A percentile compares a stretch with the other conserved stretches of the same genome.
Conservation (phyloP, 2,113 vertebrate genomes). For the Pholis gunnellus region DNA sequence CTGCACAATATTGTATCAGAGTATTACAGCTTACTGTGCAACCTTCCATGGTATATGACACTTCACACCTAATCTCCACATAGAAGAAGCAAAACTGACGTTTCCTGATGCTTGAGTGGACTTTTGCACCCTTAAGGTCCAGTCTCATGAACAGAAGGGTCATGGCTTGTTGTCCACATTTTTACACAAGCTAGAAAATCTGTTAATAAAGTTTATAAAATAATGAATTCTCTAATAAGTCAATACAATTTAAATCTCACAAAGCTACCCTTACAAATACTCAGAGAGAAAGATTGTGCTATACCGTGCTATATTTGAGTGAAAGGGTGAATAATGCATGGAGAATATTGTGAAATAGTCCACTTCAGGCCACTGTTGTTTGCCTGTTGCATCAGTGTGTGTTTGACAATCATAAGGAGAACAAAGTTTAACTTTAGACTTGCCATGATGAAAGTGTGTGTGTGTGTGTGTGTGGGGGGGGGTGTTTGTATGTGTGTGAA, state of each 20-base stretch:
- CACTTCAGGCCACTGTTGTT: slow-evolving; percentile 49
- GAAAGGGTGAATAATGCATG: neutral
- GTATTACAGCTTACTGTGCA: neutral
- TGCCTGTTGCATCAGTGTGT: slow-evolving; percentile 73
- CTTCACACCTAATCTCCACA: neutral
- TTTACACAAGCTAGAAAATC: neutral
- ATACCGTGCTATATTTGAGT: neutral
- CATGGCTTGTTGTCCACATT: neutral
- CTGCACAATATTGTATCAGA: neutral
- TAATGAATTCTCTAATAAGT: neutral
- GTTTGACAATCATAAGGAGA: slow-evolving; percentile 63
- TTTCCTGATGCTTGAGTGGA: neutral
- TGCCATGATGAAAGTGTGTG: slow-evolving; percentile 1
- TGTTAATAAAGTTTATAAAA: neutral
- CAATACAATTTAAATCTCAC: neutral
- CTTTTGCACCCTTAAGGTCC: slow-evolving; percentile 1
- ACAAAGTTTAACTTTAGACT: slow-evolving; percentile 70
- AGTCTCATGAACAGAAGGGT: neutral
- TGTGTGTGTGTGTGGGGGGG: neutral
- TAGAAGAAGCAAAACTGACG: no score
- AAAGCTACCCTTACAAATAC: neutral
- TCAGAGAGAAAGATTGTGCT: neutral
- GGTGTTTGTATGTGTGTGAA: neutral
- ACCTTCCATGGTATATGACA: no score
- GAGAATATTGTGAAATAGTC: slow-evolving; percentile 57